Conservation (phyloP, 2,113 vertebrate species). For the Thermophis baileyi region DNA sequence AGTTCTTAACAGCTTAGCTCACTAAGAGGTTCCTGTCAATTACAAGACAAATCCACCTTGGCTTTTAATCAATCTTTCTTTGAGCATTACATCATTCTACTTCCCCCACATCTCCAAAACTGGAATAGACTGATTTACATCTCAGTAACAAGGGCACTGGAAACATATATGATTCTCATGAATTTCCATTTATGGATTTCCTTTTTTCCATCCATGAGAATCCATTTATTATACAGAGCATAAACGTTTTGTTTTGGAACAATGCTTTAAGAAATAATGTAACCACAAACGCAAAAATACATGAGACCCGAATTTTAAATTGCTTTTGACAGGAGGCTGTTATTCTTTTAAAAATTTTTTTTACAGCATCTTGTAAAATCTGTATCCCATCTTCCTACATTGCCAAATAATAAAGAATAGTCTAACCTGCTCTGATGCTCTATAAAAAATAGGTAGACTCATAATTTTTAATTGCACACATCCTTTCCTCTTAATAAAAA, state of each 20-base stretch:
- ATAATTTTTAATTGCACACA: constrained; percentile 1
- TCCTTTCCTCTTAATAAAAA: constrained; percentile 21
- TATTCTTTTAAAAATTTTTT: neutral
- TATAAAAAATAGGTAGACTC: constrained; percentile 5
- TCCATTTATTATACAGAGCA: neutral
- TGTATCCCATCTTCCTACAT: constrained; percentile 23
- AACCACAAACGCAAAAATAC: neutral
- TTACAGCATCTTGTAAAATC: neutral
- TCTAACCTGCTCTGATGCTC: constrained; percentile 10
- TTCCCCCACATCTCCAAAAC: constrained; percentile 62
- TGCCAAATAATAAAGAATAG: constrained; percentile 23
- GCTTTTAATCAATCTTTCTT: neutral
- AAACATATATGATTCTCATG: constrained; percentile 31
- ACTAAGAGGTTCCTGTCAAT: neutral
- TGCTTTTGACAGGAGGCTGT: constrained; percentile 8
- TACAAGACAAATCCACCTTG: neutral
- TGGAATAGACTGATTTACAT: constrained; percentile 58
- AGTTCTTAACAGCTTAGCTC: neutral
- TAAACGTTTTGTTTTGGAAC: neutral
- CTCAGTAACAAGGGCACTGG: neutral
- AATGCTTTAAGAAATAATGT: neutral
- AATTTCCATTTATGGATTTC: constrained; percentile 36
- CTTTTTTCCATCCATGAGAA: neutral
- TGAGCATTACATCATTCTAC: constrained; percentile 19
- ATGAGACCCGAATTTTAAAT: neutral